phyloP scores from a whole-genome alignment of 2,888 invertebrate species.

The Acrocera orbiculus region DNA sequence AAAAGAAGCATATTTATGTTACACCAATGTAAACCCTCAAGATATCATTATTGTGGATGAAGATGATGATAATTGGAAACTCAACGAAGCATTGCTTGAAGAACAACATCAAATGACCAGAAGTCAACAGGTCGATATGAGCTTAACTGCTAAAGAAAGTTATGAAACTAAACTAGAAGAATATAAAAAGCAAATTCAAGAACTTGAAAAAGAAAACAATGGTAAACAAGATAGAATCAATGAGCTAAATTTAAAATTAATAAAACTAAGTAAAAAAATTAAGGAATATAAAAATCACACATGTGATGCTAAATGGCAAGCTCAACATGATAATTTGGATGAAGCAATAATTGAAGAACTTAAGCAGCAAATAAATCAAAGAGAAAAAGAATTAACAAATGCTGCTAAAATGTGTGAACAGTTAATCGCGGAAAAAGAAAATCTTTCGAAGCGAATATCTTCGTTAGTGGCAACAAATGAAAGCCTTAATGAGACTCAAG shows the following conservation, averaged over 20 bases:
- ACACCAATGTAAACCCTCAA: slow-evolving; percentile 17
- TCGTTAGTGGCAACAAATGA: slow-evolving; percentile 58
- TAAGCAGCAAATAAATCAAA: slow-evolving; percentile 42
- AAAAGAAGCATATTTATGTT: slow-evolving; percentile 38
- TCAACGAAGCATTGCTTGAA: too few relatives aligned
- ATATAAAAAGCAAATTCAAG: slow-evolving; percentile 39
- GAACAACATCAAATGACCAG: slow-evolving; percentile 34
- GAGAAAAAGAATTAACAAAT: slow-evolving; percentile 49
- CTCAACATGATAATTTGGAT: slow-evolving; percentile 45
- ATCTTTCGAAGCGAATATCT: slow-evolving; percentile 51
- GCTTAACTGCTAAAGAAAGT: slow-evolving; percentile 12
- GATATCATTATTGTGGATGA: slow-evolving; percentile 17
- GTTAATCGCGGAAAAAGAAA: slow-evolving; percentile 47
- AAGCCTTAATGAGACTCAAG: too few relatives aligned
- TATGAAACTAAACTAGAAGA: slow-evolving; percentile 34
- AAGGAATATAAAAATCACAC: slow-evolving; percentile 64
- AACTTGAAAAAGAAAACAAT: slow-evolving; percentile 40
- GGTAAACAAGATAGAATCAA: slow-evolving; percentile 43
- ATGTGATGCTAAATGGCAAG: slow-evolving; percentile 5
- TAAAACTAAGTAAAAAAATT: slow-evolving; percentile 65
- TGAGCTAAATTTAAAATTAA: slow-evolving; percentile 48
- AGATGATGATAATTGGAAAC: slow-evolving; percentile 38
- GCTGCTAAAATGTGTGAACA: slow-evolving; percentile 39
- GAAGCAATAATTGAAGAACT: slow-evolving; percentile 66
- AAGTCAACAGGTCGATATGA: slow-evolving; percentile 31